Evolutionary conservation across 2,888 invertebrate species (phyloP).

Genomic region (Minunthozetes semirufus): DNA sequence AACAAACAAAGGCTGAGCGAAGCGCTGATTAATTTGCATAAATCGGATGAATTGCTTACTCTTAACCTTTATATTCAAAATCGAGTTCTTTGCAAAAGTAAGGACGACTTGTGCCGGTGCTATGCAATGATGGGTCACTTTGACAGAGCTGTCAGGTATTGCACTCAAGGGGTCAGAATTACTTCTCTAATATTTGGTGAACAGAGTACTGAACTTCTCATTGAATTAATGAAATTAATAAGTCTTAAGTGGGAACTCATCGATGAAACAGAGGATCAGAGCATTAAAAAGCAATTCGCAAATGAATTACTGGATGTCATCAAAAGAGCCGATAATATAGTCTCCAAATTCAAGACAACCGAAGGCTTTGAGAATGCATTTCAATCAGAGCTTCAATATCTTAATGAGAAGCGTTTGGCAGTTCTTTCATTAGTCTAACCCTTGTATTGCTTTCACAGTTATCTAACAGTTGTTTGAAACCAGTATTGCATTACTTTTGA

Average conservation of each 20-base stretch:
- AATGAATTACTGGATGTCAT: conserved; percentile 15
- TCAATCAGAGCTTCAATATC: conserved; percentile 19
- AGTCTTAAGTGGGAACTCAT: conserved; percentile 26
- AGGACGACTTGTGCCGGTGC: conserved; percentile 31
- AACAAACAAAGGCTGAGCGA: conserved; percentile 16
- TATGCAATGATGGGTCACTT: conserved; percentile 36
- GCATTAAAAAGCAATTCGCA: neutral
- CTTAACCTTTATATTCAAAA: conserved; percentile 28
- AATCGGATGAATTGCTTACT: conserved; percentile 19
- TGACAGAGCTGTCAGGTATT: conserved; percentile 30
- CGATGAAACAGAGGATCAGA: neutral
- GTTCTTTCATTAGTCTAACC: conserved; percentile 21
- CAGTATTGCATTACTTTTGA: neutral
- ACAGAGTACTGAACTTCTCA: conserved; percentile 20
- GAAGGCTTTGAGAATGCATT: conserved; percentile 18
- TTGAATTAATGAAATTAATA: conserved; percentile 22
- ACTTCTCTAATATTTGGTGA: conserved; percentile 13
- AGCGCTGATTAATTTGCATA: conserved; percentile 8
- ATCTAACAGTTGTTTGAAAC: neutral
- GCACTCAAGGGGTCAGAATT: conserved; percentile 7
- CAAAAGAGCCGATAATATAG: conserved; percentile 17
- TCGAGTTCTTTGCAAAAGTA: neutral
- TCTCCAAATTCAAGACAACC: conserved; percentile 10
- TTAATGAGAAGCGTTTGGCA: conserved; percentile 12
- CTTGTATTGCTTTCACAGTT: neutral